Percentiles rank a stretch among this genome's conserved stretches.
Conservation (phyloP, 2,888 invertebrate genomes). For the Shargacucullia verbasci region DNA sequence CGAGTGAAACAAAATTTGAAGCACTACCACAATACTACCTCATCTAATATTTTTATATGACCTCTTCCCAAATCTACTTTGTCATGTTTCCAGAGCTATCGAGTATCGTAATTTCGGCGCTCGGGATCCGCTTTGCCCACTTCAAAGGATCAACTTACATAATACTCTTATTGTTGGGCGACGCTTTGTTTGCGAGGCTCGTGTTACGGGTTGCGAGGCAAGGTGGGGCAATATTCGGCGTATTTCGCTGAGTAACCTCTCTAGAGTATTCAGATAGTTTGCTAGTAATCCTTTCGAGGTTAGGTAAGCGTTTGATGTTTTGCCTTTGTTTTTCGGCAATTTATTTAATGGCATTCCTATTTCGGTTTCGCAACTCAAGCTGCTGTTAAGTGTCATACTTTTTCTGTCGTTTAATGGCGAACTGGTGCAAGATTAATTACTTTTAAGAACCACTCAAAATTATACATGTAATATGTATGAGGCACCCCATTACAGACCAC, state of each 20-base stretch:
- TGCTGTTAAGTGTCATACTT: no score
- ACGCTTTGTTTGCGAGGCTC: conserved; percentile 17
- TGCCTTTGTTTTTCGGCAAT: no score
- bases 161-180: conserved; percentile 30
- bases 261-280: conserved; percentile 12
- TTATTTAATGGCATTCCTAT: no score
- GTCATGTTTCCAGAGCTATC: not conserved
- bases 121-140: conserved; percentile 30
- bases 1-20: no score
- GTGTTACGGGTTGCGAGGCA: conserved; percentile 1
- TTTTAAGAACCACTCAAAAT: no score
- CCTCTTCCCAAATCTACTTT: conserved; percentile 1
- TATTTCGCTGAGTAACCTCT: conserved; percentile 21
- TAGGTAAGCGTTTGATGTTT: no score
- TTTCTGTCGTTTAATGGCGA: no score
- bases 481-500: no score
- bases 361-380: no score
- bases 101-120: conserved; percentile 24
- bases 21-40: not conserved
- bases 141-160: conserved; percentile 35
- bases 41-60: not conserved
- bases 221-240: conserved; percentile 4
- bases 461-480: no score
- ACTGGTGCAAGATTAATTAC: no score
- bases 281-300: conserved; percentile 3